Evolutionary conservation across 2,797 vertebrate species (phyloP).

Genomic region (Leptatherina wallacei): DNA sequence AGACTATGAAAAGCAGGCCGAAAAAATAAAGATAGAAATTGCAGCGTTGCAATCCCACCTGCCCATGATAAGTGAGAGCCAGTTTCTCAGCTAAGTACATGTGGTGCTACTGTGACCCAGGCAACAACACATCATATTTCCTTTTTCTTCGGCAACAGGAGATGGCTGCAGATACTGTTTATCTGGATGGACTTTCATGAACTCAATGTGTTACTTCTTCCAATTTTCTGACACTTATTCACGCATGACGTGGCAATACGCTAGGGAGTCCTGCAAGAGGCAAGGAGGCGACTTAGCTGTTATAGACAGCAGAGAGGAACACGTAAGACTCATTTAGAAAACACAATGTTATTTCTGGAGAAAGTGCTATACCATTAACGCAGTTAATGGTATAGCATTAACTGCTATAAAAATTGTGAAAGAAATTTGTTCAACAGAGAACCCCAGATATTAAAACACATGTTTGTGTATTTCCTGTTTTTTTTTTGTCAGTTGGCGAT

Average conservation of each 20-base stretch:
- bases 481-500: slow-evolving; percentile 49
- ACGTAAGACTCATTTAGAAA: slow-evolving; percentile 52
- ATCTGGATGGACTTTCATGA: slow-evolving; percentile 68
- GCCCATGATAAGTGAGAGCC: slow-evolving; percentile 58
- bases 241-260: slow-evolving; percentile 51
- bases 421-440: background rate
- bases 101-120: background rate
- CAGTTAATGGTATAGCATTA: too few relatives aligned
- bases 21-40: slow-evolving; percentile 38
- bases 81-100: background rate
- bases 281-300: slow-evolving; percentile 62
- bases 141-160: slow-evolving; percentile 49
- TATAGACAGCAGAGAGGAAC: slow-evolving; percentile 64
- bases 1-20: slow-evolving; percentile 23
- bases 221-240: slow-evolving; percentile 21
- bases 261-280: slow-evolving; percentile 63
- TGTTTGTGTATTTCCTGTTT: slow-evolving; percentile 19
- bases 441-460: background rate
- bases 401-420: slow-evolving; percentile 7
- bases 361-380: background rate
- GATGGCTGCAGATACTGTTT: slow-evolving; percentile 75
- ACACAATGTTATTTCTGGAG: background rate
- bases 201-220: slow-evolving; percentile 68
- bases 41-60: slow-evolving; percentile 56
- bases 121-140: slow-evolving; percentile 6